Evolutionary conservation across 35 echinoderm and acorn worm species (phyloP).

Genomic region (Ophioderma brevispina): DNA sequence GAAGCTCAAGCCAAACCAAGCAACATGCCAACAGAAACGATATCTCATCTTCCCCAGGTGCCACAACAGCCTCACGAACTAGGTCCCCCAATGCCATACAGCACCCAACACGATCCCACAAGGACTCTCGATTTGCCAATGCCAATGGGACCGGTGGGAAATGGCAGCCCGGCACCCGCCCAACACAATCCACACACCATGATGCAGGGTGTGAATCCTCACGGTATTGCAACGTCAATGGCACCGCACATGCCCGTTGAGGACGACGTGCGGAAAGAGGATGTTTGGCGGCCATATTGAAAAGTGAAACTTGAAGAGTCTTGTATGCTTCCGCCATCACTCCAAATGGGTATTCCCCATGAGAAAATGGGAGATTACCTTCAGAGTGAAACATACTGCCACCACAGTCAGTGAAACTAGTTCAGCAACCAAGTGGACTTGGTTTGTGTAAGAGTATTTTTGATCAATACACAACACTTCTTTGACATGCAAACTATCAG

Average conservation of each 20-base stretch:
- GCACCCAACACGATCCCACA: neutral
- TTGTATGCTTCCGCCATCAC: neutral
- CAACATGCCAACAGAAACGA: conserved; percentile 57
- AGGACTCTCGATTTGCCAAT: conserved; percentile 10
- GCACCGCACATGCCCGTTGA: conserved; percentile 14
- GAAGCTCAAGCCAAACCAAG: conserved; percentile 39
- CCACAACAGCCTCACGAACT: conserved; percentile 21
- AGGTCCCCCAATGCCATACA: neutral
- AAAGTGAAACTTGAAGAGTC: neutral
- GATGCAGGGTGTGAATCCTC: conserved; percentile 48
- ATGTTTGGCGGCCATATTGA: conserved; percentile 98
- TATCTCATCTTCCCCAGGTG: conserved; percentile 29
- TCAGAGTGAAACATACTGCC: neutral
- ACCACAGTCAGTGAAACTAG: too few species aligned
- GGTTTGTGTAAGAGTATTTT: too few species aligned
- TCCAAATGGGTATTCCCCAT: neutral
- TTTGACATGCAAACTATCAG: too few species aligned
- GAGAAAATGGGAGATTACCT: neutral
- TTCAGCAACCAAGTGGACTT: too few species aligned
- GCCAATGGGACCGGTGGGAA: neutral
- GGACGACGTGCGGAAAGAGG: conserved; percentile 79
- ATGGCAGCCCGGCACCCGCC: conserved; percentile 2
- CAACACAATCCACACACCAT: conserved; percentile 45
- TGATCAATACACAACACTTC: too few species aligned
- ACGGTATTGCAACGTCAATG: conserved; percentile 30